These are phyloP conservation scores for Sitta carolinensis DNA, from an alignment of 2,797 vertebrate species.

Conservation along the genomic window DNA sequence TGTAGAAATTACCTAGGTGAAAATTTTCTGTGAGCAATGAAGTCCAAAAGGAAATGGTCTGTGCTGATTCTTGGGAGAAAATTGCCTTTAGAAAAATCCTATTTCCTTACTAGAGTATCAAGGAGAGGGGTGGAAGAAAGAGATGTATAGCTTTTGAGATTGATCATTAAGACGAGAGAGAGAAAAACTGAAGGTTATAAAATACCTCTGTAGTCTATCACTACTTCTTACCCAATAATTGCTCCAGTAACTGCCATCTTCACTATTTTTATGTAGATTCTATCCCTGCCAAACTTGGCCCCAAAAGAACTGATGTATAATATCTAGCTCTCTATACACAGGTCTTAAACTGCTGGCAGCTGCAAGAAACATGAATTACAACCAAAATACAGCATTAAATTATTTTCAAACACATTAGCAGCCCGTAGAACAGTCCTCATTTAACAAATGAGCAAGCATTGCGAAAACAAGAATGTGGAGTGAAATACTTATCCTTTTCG, in stretches of 20 bases:
- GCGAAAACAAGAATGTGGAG: background rate
- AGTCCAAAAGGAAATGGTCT: conserved; percentile 41
- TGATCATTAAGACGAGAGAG: background rate
- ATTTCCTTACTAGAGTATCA: background rate
- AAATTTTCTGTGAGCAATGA: conserved; percentile 11
- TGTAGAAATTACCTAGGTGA: conserved; percentile 5
- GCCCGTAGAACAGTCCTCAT: background rate
- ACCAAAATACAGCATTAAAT: background rate
- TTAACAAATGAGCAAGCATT: background rate
- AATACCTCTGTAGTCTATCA: background rate
- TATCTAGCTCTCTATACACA: background rate
- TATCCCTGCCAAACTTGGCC: background rate
- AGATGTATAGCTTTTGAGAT: background rate
- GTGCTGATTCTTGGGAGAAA: conserved; percentile 37
- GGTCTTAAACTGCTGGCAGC: background rate
- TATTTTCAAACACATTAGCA: background rate
- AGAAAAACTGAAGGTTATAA: background rate
- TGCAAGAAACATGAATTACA: background rate
- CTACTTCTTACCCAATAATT: background rate
- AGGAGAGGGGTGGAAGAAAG: background rate
- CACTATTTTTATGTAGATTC: background rate
- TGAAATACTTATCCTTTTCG: background rate
- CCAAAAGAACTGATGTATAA: background rate
- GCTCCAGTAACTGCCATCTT: background rate
- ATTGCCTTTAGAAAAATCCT: conserved; percentile 29